phyloP scores from a whole-genome alignment of 2,797 vertebrate genomes.

The Philypnodon macrostomus region DNA sequence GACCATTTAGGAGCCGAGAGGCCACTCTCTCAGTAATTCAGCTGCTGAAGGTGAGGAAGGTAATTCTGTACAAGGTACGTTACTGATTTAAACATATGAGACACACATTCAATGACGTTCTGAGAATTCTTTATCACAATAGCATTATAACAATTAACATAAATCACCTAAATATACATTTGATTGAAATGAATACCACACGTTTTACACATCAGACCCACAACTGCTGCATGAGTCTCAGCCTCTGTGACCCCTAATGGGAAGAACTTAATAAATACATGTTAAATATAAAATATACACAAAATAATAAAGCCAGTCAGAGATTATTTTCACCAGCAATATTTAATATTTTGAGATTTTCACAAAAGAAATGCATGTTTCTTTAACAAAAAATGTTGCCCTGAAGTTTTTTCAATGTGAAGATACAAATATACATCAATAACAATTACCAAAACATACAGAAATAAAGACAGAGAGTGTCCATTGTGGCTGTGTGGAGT shows the following conservation, averaged over 20 bases:
- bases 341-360: constrained; percentile 53
- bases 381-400: constrained; percentile 51
- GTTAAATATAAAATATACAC: background rate
- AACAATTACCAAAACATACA: constrained; percentile 37
- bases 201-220: too few species aligned
- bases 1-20: constrained; percentile 33
- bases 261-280: background rate
- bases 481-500: constrained; percentile 23
- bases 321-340: constrained; percentile 62
- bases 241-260: too few species aligned
- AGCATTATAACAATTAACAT: background rate
- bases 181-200: too few species aligned
- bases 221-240: too few species aligned
- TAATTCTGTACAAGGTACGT: constrained; percentile 16
- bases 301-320: constrained; percentile 23
- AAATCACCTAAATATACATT: too few species aligned
- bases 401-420: constrained; percentile 30
- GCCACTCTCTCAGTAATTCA: constrained; percentile 28
- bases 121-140: background rate
- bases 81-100: background rate
- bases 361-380: constrained; percentile 49
- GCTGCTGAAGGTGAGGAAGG: constrained; percentile 19
- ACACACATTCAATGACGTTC: background rate
- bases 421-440: constrained; percentile 42
- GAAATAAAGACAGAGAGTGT: constrained; percentile 40